Evolutionary conservation across 2,113 vertebrate genomes (phyloP).

Genomic region (Rhizomys pruinosus): DNA sequence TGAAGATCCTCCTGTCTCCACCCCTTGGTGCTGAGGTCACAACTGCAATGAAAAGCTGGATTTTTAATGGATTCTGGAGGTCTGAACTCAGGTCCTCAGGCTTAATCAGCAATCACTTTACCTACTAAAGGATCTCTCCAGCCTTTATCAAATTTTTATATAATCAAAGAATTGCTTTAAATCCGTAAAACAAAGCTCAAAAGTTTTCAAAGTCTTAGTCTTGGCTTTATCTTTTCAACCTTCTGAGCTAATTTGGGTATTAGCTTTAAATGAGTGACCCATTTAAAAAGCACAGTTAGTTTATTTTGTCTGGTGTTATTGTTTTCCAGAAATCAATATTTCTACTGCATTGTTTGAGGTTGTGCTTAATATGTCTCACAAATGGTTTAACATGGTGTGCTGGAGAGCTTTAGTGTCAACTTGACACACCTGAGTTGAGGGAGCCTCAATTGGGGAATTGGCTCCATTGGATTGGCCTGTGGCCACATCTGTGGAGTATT

Average conservation of each 20-base stretch:
- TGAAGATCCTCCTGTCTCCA: too few species aligned
- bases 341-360: slow-evolving; percentile 43
- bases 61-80: too few species aligned
- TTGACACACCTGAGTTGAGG: too few species aligned
- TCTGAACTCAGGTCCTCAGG: not conserved
- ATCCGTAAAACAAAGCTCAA: not conserved
- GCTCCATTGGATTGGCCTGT: too few species aligned
- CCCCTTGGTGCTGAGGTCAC: too few species aligned
- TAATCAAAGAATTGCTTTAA: slow-evolving; percentile 8
- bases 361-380: slow-evolving; percentile 51
- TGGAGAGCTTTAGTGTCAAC: too few species aligned
- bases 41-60: too few species aligned
- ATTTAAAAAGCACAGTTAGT: slow-evolving; percentile 30
- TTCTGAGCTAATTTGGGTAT: not conserved
- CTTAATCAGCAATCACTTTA: not conserved
- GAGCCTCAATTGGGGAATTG: too few species aligned
- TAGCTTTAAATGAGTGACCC: not conserved
- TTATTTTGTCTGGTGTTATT: slow-evolving; percentile 37
- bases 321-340: slow-evolving; percentile 63
- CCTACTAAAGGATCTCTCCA: not conserved
- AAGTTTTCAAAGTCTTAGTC: slow-evolving; percentile 1
- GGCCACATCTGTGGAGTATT: too few species aligned
- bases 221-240: not conserved
- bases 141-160: not conserved
- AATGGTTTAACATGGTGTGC: slow-evolving; percentile 66